Base-by-base conservation (phyloP, 2,888 invertebrate genomes). In the Epirrhoe tristata region DNA sequence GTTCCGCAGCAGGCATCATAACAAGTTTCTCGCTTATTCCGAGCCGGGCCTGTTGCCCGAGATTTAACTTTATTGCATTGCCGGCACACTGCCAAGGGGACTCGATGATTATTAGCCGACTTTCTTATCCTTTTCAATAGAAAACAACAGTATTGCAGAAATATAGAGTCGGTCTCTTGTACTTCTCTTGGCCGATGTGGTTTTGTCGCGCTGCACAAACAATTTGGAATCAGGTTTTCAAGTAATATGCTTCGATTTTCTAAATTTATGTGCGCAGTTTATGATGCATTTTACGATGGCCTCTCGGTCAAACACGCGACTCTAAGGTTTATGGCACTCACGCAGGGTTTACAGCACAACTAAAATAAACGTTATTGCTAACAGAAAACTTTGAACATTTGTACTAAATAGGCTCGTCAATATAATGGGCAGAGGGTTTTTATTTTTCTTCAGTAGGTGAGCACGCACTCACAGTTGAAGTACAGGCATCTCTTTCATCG, bases 301-400 rank as follows among this genome's bases (percentile, higher is more conserved):
- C 86, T 85, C 84, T 87, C 85, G 88, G 89, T 88, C 89, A 88
- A 88, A 90, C 90, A 90, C 88, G 89, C 90, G 84, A 90, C 86
- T 87, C 78, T 80, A 78, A 81, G 81, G 82, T 87, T 90, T 90
- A 90, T 85, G 82, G 78, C 79, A 79, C 86, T 82, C 86, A 87
- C 85, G 86, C 83, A 86, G 82, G 82, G 79, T 88, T 89, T 86
- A 87, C 82, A 85, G 78, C 84, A 77, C 74, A 81, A 79, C 83
- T 85, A 77, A 85, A 88, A 85, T 86, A 87, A 87, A 82, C 77
- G 73, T 75, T 75, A 75, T 73, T 75, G 67, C 74, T 60, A 54
- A 67, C 67, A 73, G 70, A 73, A 74, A 76, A 76, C 72, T 72
- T 74, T 71, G 69, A 74, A 71, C 75, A 71, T 74, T 71, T 68